phyloP scores from a whole-genome alignment of 2,113 vertebrate species.

The Crocuta crocuta region DNA sequence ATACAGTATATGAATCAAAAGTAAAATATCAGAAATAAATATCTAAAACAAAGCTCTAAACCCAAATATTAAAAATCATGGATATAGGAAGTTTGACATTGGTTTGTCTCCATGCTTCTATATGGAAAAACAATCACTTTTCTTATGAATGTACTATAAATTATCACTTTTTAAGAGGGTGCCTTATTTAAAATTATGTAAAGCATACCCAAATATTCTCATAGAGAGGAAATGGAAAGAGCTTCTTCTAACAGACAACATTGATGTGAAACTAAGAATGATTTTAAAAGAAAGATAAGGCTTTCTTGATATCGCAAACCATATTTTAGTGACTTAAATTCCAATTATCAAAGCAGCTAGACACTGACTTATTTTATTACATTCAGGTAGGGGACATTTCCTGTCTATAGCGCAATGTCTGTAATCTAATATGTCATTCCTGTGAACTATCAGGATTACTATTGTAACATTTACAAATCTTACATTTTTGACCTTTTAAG shows the following conservation, averaged over 20 bases:
- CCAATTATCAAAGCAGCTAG: neutral
- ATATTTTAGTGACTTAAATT: neutral
- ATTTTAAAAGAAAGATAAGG: neutral
- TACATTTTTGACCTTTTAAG: constrained; percentile 82
- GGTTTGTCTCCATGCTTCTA: neutral
- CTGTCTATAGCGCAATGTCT: neutral
- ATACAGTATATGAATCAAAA: neutral
- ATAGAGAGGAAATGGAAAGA: neutral
- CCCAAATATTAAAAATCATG: neutral
- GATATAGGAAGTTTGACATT: neutral
- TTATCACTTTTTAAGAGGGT: neutral
- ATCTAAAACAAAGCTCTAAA: neutral
- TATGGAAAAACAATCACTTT: neutral
- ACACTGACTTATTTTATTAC: neutral
- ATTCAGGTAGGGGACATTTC: neutral
- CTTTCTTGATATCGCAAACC: neutral
- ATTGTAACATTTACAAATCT: constrained; percentile 82
- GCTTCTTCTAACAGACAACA: neutral
- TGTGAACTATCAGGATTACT: constrained; percentile 76
- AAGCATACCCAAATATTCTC: neutral
- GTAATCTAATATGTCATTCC: constrained; percentile 15
- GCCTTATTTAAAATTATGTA: neutral
- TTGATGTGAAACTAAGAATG: neutral
- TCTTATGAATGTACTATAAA: neutral
- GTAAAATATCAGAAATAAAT: neutral